Evolutionary conservation across 2,888 invertebrate species (phyloP).

Genomic region (Cheilosia vernalis): DNA sequence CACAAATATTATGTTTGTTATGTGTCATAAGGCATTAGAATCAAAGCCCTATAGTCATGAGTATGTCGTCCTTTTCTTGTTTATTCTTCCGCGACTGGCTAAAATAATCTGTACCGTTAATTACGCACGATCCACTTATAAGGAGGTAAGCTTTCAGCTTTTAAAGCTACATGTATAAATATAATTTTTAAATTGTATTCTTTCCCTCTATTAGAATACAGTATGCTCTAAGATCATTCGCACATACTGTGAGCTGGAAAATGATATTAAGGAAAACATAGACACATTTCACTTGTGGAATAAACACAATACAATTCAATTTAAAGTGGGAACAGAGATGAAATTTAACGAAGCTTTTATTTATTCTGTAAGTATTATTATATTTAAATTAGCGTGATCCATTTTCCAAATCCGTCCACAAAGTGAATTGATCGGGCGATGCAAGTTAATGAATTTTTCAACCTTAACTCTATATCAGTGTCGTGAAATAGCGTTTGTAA

Average conservation of each 20-base stretch:
- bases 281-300: conserved; percentile 77
- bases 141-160: conserved; percentile 77
- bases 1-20: conserved; percentile 78
- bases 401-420: too few species aligned
- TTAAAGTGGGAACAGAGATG: conserved; percentile 77
- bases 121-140: conserved; percentile 78
- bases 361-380: conserved; percentile 77
- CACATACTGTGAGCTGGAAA: conserved; percentile 67
- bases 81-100: conserved; percentile 77
- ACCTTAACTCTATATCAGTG: too few species aligned
- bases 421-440: too few species aligned
- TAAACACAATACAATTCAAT: conserved; percentile 77
- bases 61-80: conserved; percentile 77
- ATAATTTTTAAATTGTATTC: neutral
- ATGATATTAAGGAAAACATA: conserved; percentile 26
- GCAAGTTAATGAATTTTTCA: too few species aligned
- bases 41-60: conserved; percentile 72
- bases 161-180: neutral
- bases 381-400: too few species aligned
- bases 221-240: conserved; percentile 77
- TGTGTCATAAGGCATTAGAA: conserved; percentile 79
- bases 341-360: conserved; percentile 77
- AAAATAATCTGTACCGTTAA: conserved; percentile 78
- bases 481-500: too few species aligned
- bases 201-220: conserved; percentile 76